Evolutionary conservation across 2,888 invertebrate species (phyloP), one percentile per base, ranked within the genome.

Genomic region (Tridacna crocea): DNA sequence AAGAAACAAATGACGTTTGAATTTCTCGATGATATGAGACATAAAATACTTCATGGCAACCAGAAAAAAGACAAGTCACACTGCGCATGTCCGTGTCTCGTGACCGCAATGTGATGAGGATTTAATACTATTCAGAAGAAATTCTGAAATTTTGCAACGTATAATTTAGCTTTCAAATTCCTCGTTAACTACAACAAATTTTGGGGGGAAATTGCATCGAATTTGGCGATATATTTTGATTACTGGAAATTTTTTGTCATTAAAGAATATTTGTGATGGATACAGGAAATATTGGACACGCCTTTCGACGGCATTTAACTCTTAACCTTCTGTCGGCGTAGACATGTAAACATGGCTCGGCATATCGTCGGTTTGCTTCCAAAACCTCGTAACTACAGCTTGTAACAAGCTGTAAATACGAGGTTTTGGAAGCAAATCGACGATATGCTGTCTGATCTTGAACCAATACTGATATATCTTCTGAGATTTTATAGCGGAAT

Each of bases 161-260:
- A 81, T 83, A 86, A 86, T 86, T 86, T 83, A 60, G 72, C 72
- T 83, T 84, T 84, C 84, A 84, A 84, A 84, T 65, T 81, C 74
- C 74, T 82, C 84, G 79, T 84, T 77, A 84, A 84, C 74, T 66
- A 77, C 68, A 77, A 77, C 77, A 82, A 72, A 77, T 79, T 82
- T 82, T 77, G 76, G 79, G 72, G 70, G 76, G 66, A 74, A 76
- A 79, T 75, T 79, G 81, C 77, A 68, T 51, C 74, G 73, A 58
- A 73, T 79, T 73, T 63, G 65, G 74, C 77, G 76, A 82, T 84
- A 72, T 72, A 81, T 81, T 81, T 84, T 82, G 76, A 82, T 81
- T 77, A 81, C 46, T 76, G 73, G 47, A 79, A 77, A 81, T 82
- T 79, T 66, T 84, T 84, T 75, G 81, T 68, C 79, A 81, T 81